A percentile compares a stretch with the other conserved stretches of the same genome.
Evolutionary conservation across 1,140 invertebrate species (phyloP).

Genomic region (Penaeus japonicus): DNA sequence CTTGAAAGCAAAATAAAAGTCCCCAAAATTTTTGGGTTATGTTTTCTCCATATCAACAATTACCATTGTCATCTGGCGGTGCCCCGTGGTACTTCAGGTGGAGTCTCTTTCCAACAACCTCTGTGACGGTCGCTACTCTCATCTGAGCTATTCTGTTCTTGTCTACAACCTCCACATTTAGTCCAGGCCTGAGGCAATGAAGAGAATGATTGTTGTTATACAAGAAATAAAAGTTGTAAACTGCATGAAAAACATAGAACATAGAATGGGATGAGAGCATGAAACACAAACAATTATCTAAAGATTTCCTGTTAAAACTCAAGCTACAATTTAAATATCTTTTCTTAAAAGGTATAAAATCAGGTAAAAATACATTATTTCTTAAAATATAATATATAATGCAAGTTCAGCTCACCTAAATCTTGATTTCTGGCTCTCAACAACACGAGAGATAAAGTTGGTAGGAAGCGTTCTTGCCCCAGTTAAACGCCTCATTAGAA

Average conservation of each 20-base stretch:
- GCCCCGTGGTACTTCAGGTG: constrained; percentile 90
- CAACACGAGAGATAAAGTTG: constrained; percentile 89
- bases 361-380: too few species aligned
- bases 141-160: constrained; percentile 95
- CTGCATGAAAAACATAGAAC: background rate
- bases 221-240: too few species aligned
- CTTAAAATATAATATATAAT: too few species aligned
- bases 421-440: constrained; percentile 80
- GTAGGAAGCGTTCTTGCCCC: constrained; percentile 91
- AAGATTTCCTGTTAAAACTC: background rate
- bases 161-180: constrained; percentile 92
- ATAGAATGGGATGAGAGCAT: constrained; percentile 29
- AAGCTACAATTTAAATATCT: background rate
- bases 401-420: constrained; percentile 69
- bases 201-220: background rate
- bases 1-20: too few species aligned
- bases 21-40: background rate
- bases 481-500: constrained; percentile 87
- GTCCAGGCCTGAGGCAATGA: constrained; percentile 69
- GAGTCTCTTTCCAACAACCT: constrained; percentile 89
- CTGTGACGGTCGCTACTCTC: constrained; percentile 86
- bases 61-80: constrained; percentile 55
- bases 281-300: background rate
- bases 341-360: background rate
- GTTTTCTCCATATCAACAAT: background rate